Percentiles rank a stretch among this genome's conserved stretches.
These are phyloP conservation scores for Danionella cerebrum DNA, from an alignment of 2,113 vertebrate species.

Conservation along the genomic window DNA sequence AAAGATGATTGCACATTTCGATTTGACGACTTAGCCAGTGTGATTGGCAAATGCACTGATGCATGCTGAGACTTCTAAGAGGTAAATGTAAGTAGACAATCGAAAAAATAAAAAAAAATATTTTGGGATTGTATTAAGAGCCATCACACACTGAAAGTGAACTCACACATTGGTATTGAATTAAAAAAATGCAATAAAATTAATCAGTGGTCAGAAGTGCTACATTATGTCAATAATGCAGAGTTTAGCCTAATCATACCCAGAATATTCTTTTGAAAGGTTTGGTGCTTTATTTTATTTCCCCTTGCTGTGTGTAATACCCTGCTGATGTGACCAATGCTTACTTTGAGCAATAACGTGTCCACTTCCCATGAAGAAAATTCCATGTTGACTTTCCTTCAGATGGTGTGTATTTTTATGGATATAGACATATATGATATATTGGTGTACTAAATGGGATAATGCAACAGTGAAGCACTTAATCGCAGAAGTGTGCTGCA, in stretches of 20 bases:
- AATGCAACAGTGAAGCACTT: conserved; percentile 39
- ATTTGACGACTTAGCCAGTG: too few relatives aligned
- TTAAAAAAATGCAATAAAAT: too few relatives aligned
- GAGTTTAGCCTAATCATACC: not conserved
- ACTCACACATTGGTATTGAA: too few relatives aligned
- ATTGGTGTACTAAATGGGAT: conserved; percentile 1
- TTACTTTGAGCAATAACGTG: conserved; percentile 51
- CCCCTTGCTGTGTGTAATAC: not conserved
- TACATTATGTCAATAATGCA: too few relatives aligned
- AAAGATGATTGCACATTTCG: too few relatives aligned
- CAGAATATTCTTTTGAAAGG: not conserved
- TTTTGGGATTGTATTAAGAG: too few relatives aligned
- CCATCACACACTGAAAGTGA: too few relatives aligned
- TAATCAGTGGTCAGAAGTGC: too few relatives aligned
- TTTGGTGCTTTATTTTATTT: not conserved
- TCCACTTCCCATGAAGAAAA: conserved; percentile 26
- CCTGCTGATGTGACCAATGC: conserved; percentile 24
- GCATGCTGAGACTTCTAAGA: too few relatives aligned
- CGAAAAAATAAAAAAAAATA: too few relatives aligned
- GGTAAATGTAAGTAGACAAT: too few relatives aligned
- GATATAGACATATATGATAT: conserved; percentile 7
- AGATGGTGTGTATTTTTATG: conserved; percentile 52
- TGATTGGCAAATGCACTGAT: too few relatives aligned
- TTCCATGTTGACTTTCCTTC: conserved; percentile 28
- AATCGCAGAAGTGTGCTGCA: not conserved